Conservation (phyloP, 2,888 invertebrate species). For the Brenthis ino region DNA sequence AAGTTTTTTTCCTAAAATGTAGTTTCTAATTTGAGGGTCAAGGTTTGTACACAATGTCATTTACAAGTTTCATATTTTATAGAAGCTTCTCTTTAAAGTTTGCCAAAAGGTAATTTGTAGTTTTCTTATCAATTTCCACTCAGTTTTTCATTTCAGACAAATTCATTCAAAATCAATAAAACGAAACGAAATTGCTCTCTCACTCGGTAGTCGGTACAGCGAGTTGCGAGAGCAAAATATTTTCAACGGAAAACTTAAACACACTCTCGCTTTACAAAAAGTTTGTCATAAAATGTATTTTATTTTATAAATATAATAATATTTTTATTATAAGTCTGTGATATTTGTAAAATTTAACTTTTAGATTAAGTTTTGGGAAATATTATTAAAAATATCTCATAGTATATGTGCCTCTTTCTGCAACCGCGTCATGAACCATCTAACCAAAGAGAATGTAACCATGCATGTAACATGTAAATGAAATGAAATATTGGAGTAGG, state of each 20-base stretch:
- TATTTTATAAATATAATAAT: no score
- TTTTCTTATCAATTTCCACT: slow-evolving; percentile 34
- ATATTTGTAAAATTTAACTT: no score
- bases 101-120: slow-evolving; percentile 29
- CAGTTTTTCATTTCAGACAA: slow-evolving; percentile 44
- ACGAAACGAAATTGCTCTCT: slow-evolving; percentile 47
- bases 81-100: slow-evolving; percentile 30
- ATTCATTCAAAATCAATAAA: slow-evolving; percentile 57
- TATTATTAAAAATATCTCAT: no score
- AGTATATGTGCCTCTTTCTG: no score
- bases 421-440: no score
- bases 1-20: slow-evolving; percentile 25
- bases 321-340: no score
- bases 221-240: slow-evolving; percentile 16
- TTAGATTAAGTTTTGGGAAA: no score
- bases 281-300: no score
- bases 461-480: no score
- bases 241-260: background rate
- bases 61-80: slow-evolving; percentile 45
- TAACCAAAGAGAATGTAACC: no score
- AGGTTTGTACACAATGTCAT: slow-evolving; percentile 43
- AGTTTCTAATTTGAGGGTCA: slow-evolving; percentile 45
- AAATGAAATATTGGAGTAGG: no score
- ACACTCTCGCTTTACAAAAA: slow-evolving; percentile 8
- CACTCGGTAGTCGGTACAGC: slow-evolving; percentile 34